Evolutionary conservation across 2,113 vertebrate species (phyloP), one percentile per base, ranked within the genome.

Genomic region (Microtus richardsoni): DNA sequence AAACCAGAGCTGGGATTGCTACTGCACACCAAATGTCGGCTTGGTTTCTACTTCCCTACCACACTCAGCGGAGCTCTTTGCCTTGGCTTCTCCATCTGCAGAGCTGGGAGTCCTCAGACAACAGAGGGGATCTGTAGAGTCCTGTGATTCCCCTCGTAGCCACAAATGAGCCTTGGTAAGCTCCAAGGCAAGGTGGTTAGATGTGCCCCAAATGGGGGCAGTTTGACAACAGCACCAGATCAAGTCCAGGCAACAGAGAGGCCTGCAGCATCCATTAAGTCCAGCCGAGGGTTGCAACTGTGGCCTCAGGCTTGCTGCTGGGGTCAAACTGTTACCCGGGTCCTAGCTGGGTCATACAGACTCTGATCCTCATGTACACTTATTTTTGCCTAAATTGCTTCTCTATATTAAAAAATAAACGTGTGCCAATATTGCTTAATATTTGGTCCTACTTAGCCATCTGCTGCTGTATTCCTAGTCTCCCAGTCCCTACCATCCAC

Each of bases 1-100:
- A 98, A 98, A 98, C 94, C 98, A 98, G 98, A 98, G 97, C 97
- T 98, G 97, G 97, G 97, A 98, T 98, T 96, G 97, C 95, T 96
- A 95, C 95, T 95, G 97, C 96, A 95, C 94, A 97, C 97, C 96
- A 97, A 96, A 98, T 97, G 97, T 96, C 95, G 19, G 95, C 95
- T 97, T 92, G 93, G 83, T 97, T 97, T 97, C 96, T 79, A 95
- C 96, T 95, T 97, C 78, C 95, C 91, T 66, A 94, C 94, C 95
- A 97, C 94, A 95, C 82, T 47, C 83, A 91, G 78, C 28, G 36
- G 36, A 70, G 91, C 78, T 94, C 93, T 89, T 96, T 78, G 91
- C 93, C 90, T 93, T 54, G 88, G 87, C 77, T 94, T 91, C 92
- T 87, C 36, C 21, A 73, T 95, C 86, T 62, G 78, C 47, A 54